These are phyloP conservation scores for Caenorhabditis sulstoni DNA, from an alignment of 2,888 invertebrate species.

Conservation along the genomic window DNA sequence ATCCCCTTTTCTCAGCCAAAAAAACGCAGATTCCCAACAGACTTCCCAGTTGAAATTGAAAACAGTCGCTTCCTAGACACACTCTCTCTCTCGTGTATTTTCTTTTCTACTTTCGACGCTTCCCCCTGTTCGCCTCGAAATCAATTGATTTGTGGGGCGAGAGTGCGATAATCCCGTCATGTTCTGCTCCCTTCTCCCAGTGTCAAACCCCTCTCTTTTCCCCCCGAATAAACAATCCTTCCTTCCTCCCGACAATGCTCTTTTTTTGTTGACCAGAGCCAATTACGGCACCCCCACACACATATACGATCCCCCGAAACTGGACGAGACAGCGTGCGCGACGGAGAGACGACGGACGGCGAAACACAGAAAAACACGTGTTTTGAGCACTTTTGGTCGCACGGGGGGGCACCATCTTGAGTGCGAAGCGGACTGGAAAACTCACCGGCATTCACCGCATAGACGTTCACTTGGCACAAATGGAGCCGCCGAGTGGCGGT, in stretches of 20 bases:
- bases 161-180: conserved; percentile 53
- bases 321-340: not conserved
- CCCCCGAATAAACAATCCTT: conserved; percentile 32
- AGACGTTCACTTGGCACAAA: conserved; percentile 70
- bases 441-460: conserved; percentile 74
- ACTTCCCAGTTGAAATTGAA: no score
- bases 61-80: no score
- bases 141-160: conserved; percentile 8
- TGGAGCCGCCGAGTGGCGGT: conserved; percentile 67
- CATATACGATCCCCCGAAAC: not conserved
- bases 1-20: no score
- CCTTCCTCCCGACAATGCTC: conserved; percentile 19
- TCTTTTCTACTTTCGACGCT: conserved; percentile 23
- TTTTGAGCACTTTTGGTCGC: conserved; percentile 46
- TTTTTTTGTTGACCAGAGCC: conserved; percentile 37
- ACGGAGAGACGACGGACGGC: conserved; percentile 26
- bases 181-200: conserved; percentile 31
- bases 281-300: conserved; percentile 32
- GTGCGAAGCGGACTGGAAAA: conserved; percentile 2
- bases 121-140: not conserved
- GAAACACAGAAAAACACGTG: conserved; percentile 41
- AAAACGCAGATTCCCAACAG: no score
- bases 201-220: conserved; percentile 32
- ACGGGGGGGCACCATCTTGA: conserved; percentile 15
- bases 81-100: conserved; percentile 4